phyloP scores from a whole-genome alignment of 2,888 invertebrate genomes.

The Drosophila formosana region DNA sequence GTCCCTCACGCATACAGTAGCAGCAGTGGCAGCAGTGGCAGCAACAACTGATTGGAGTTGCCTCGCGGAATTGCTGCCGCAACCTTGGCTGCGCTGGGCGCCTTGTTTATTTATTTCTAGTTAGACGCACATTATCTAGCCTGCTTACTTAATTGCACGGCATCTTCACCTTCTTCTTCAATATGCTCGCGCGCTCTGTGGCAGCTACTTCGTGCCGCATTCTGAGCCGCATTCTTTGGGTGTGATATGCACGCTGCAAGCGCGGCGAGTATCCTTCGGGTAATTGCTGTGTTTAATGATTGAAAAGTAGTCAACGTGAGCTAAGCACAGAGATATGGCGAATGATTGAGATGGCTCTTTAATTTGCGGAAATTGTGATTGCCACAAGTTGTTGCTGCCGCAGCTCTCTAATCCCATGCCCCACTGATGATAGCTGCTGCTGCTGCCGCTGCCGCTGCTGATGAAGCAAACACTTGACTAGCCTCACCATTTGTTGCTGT shows the following conservation, averaged over 20 bases:
- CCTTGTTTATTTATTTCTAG: constrained; percentile 78
- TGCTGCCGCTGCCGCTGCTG: background rate
- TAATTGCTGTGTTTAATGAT: constrained; percentile 74
- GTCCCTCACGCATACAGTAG: constrained; percentile 38
- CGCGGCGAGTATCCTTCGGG: constrained; percentile 57
- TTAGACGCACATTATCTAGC: constrained; percentile 69
- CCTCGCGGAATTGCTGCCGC: constrained; percentile 33
- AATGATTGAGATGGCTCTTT: constrained; percentile 74
- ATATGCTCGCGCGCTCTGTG: background rate
- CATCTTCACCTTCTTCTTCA: constrained; percentile 38
- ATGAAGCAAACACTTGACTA: background rate
- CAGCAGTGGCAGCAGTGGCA: constrained; percentile 41
- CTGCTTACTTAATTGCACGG: constrained; percentile 73
- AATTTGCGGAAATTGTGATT: constrained; percentile 74
- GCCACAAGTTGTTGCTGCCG: constrained; percentile 22
- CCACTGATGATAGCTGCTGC: background rate
- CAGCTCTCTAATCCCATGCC: constrained; percentile 16
- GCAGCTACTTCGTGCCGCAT: constrained; percentile 23
- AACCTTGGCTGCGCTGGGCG: constrained; percentile 51
- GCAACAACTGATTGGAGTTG: constrained; percentile 36
- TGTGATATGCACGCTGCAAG: constrained; percentile 52
- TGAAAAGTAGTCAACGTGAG: constrained; percentile 71
- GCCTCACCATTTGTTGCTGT: background rate
- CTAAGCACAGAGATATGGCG: constrained; percentile 68
- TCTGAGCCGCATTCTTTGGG: constrained; percentile 48